Percentiles rank a stretch among this genome's conserved stretches.
These are phyloP conservation scores for Sapajus apella DNA, from an alignment of 2,113 vertebrate genomes.

Conservation along the genomic window DNA sequence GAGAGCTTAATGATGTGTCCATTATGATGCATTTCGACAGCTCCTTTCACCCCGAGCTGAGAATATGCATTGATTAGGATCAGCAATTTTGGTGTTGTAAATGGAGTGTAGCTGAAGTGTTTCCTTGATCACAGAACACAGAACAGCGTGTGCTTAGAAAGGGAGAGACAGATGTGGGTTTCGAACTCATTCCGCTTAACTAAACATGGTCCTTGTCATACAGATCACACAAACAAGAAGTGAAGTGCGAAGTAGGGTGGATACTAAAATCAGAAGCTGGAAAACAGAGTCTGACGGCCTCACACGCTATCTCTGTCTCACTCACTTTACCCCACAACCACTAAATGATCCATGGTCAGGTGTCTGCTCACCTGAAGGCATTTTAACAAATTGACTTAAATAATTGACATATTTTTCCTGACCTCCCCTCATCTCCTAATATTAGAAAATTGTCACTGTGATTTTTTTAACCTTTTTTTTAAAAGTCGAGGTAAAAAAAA, in stretches of 20 bases:
- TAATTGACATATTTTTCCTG: not conserved
- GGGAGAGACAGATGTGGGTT: not conserved
- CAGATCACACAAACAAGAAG: not conserved
- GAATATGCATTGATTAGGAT: not conserved
- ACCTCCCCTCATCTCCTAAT: not conserved
- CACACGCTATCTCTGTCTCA: not conserved
- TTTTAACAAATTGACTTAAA: not conserved
- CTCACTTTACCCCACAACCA: not conserved
- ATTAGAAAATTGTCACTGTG: not conserved
- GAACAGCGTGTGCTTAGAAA: not conserved
- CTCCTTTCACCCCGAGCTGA: conserved; percentile 27
- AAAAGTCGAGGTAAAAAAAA: too few relatives aligned
- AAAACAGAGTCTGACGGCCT: not conserved
- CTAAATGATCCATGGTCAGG: not conserved
- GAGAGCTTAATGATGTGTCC: conserved; percentile 22
- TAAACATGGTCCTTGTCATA: not conserved
- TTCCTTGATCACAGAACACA: conserved; percentile 4
- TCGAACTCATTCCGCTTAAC: not conserved
- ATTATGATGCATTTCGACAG: not conserved
- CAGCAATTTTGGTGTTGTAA: not conserved
- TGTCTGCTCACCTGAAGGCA: not conserved
- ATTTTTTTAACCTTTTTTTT: not conserved
- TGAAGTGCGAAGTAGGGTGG: not conserved
- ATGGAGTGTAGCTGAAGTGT: not conserved
- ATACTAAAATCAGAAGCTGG: not conserved